Base-by-base conservation (phyloP, 2,797 vertebrate genomes). In the Bryconaethiops microstoma region DNA sequence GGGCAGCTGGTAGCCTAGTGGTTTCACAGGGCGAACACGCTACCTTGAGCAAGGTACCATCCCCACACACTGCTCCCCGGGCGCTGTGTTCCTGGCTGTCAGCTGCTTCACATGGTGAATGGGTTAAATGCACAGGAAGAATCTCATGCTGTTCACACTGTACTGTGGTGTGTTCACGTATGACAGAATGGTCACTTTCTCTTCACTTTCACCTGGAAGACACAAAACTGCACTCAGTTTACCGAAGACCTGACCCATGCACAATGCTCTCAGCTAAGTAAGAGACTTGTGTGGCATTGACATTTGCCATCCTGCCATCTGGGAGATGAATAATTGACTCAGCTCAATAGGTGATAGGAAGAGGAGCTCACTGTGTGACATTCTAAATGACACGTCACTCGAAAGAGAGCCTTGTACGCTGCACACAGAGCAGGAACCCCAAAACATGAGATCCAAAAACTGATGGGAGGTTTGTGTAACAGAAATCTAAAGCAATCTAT, bases 281-380 rank as follows among this genome's bases (percentile, higher is more conserved):
- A 40, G 81, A 64, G 86, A 85, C 83, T 78, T 85, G 82, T 83
- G 82, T 69, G 2, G 29, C 77, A 78, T 80, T 59, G 48, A 76
- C 55, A 52, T 83, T 82, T 88, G 82, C 87, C 85, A 87, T 80
- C 76, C 82, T 68, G 83, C 85, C 85, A 87, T 90, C 55, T 71
- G 88, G 82, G 83, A 69, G 82, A 59, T 88, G 88, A 90, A 88
- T 92, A 92, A 90, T 83, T 77, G 88, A 86, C 85, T 65, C 64
- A 80, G 81, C 64, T 77, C 83, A 84, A 84, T 80, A 35, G 45
- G 68, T 14, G 19, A 39, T 67, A 13, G 35, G 2, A 57, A 68
- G 67, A 59, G 62, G 60, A 21, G 74, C 35, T 54, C 5, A 57
- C 59, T 82, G 74, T 81, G 86, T 89, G 87, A 87, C 88, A 88